Evolutionary conservation across 2,888 invertebrate species (phyloP), one percentile per base, ranked within the genome.

Genomic region (Macrosoma leucophasiata): DNA sequence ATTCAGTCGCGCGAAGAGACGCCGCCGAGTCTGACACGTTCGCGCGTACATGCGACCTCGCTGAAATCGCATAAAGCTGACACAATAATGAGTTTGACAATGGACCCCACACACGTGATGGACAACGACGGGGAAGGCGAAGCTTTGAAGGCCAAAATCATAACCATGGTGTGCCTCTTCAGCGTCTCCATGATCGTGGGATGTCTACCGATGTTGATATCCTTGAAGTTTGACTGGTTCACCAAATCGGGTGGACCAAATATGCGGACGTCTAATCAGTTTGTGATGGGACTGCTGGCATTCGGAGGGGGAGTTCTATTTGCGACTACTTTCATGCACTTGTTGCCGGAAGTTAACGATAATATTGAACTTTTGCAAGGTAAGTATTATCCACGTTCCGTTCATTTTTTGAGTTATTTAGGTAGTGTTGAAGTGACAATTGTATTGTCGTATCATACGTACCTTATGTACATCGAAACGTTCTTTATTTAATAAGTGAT

Each of bases 241-340:
- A 62, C 68, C 10, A 75, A 74, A 36, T 54, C 70, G 1, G 58
- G 68, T 17, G 72, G 71, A 27, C 59, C 77, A 6, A 69, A 84
- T 40, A 73, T 87, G 56, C 62, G 75, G 25, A 67, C 77, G 15
- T 87, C 88, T 3, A 85, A 84, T 50, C 61, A 56, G 48, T 52
- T 87, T 12, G 88, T 91, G 23, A 79, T 87, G 47, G 81, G 90
- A n/a, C 62, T 93, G 5, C 70, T 94, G 25, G 89, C 92, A 29
- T 91, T 94, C 46, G 94, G 94, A 6, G 94, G 94, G 5, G 94
- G 94, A 4, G 93, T 94, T 0, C 75, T 95, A 4, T 84, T 95
- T 30, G 90, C 91, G 45, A 95, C 94, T 3, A 93, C 93, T 1
- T 93, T 95, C 56, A 81, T 93, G 57, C 94, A 95, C 62, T 74